Evolutionary conservation across 2,888 invertebrate genomes (phyloP).

Genomic region (Encarsia formosa): DNA sequence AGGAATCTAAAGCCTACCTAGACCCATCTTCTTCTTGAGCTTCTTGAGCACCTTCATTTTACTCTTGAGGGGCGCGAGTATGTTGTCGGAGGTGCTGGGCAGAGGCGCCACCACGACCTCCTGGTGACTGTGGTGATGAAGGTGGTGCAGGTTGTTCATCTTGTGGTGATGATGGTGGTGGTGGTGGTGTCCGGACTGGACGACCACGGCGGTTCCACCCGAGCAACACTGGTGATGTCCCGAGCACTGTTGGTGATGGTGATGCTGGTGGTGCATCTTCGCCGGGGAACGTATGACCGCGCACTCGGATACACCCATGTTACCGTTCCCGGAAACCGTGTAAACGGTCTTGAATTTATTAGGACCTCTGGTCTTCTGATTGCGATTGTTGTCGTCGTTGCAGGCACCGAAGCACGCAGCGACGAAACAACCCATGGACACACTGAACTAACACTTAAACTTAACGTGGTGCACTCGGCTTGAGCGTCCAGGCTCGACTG

Average conservation of each 20-base stretch:
- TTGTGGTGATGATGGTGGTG: conserved; percentile 30
- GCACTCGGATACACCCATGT: conserved; percentile 44
- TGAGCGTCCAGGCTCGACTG: conserved; percentile 43
- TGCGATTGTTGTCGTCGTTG: too few species aligned
- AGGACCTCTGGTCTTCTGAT: too few species aligned
- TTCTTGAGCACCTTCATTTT: conserved; percentile 90
- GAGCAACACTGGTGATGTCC: not conserved
- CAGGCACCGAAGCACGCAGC: too few species aligned
- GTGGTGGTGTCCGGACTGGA: conserved; percentile 1
- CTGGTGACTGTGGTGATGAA: conserved; percentile 27
- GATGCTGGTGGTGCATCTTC: conserved; percentile 25
- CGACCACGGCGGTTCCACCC: not conserved
- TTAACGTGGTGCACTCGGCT: conserved; percentile 37
- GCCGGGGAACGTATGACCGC: conserved; percentile 34
- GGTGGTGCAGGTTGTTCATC: conserved; percentile 29
- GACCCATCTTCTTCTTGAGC: conserved; percentile 80
- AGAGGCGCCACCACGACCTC: conserved; percentile 20
- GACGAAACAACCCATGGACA: too few species aligned
- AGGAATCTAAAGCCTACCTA: conserved; percentile 54
- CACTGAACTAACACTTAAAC: too few species aligned
- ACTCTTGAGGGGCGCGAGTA: conserved; percentile 56
- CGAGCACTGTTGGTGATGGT: conserved; percentile 4
- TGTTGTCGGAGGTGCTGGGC: conserved; percentile 41
- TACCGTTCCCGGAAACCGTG: too few species aligned
- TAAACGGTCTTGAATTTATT: too few species aligned